Conservation (phyloP, 1,140 invertebrate genomes). For the Cecropterus lyciades region DNA sequence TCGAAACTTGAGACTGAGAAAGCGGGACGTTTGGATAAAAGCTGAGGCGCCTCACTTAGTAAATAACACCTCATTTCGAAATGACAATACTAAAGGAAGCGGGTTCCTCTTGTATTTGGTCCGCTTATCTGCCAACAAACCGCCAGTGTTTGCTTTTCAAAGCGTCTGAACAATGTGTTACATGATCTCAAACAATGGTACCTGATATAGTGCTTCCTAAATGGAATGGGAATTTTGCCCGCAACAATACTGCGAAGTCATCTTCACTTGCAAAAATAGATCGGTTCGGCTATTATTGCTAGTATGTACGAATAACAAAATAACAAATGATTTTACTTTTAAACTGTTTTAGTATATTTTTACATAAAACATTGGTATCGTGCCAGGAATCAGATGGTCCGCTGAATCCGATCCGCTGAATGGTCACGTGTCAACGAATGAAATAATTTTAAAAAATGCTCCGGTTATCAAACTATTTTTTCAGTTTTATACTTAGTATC, state of each 20-base stretch:
- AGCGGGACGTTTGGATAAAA: slow-evolving; percentile 20
- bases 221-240: slow-evolving; percentile 41
- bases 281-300: background rate
- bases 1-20: slow-evolving; percentile 18
- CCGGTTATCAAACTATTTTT: slow-evolving; percentile 3
- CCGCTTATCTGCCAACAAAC: slow-evolving; percentile 60
- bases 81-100: slow-evolving; percentile 41
- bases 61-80: slow-evolving; percentile 49
- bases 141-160: slow-evolving; percentile 55
- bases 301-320: background rate
- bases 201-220: slow-evolving; percentile 37
- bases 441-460: slow-evolving; percentile 27
- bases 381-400: slow-evolving; percentile 41
- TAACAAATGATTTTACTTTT: slow-evolving; percentile 21
- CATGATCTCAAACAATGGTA: slow-evolving; percentile 56
- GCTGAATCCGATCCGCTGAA: too few relatives aligned
- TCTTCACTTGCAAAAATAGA: slow-evolving; percentile 13
- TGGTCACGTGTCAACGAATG: slow-evolving; percentile 40
- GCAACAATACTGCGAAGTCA: slow-evolving; percentile 19
- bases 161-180: slow-evolving; percentile 52
- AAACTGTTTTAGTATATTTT: slow-evolving; percentile 27
- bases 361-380: slow-evolving; percentile 42
- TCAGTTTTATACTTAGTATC: background rate
- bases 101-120: slow-evolving; percentile 42
- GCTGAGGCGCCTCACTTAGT: background rate